Evolutionary conservation across 2,888 invertebrate species (phyloP), one percentile per base, ranked within the genome.

Genomic region (Coenonympha glycerion): DNA sequence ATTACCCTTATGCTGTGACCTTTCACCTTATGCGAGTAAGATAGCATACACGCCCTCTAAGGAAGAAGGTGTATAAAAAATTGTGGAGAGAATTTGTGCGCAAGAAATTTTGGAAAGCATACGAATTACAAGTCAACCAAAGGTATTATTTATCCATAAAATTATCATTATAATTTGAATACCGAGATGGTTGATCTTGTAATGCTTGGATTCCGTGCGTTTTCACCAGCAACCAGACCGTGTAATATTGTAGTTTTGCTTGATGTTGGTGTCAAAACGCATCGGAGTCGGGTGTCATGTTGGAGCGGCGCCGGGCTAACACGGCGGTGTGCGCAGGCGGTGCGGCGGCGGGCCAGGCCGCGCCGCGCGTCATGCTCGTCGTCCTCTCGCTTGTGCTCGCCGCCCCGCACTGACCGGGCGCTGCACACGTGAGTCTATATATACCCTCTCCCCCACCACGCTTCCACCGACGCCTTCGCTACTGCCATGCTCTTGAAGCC

Each of bases 361-460:
- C 69, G 74, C 70, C 79, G 70, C 75, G 73, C 74, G 73, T 71
- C 73, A 72, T 74, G 61, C 78, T 76, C 64, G 60, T 76, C 74
- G 74, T 71, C 69, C 76, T 83, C 69, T 70, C 74, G 76, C 83
- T 83, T 73, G 84, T 74, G 69, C 71, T 70, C 65, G 68, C 73
- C 74, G 83, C 75, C 77, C 76, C 83, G 80, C 82, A 76, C 80
- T 84, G 81, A 84, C 82, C 80, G 80, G 79, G 78, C 79, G 76
- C 66, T 66, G 74, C 78, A 71, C 76, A 81, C 80, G 85, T 85
- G 83, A 80, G 81, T 88, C 78, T 68, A 57, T 61, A 60, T 58
- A 58, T 60, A 49, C 52, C 59, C 36, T 34, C 34, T 55, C 56
- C 58, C 58, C 58, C 51, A 42, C 56, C 41, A 49, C 50, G 53